Percentiles rank a stretch among this genome's conserved stretches.
Conservation (phyloP, 2,888 invertebrate species). For the Zelleria hepariella region DNA sequence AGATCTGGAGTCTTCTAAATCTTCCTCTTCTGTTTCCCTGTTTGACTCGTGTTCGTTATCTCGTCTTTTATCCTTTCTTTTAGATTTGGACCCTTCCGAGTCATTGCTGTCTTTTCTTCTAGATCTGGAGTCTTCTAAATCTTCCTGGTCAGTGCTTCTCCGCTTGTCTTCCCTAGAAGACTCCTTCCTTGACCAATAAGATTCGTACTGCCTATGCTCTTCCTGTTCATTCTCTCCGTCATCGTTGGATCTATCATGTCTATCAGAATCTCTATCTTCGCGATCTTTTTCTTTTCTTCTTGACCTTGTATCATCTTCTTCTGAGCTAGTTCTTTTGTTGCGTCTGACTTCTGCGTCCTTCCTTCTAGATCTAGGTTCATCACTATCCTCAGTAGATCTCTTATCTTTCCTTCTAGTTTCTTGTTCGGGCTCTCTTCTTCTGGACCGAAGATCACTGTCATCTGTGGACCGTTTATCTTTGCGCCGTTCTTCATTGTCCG, state of each 20-base stretch:
- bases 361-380: conserved; percentile 8
- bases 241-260: neutral
- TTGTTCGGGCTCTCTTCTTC: conserved; percentile 6
- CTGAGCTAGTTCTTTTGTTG: no score
- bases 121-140: conserved; percentile 2
- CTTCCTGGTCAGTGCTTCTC: conserved; percentile 11
- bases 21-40: conserved; percentile 1
- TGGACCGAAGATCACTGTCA: conserved; percentile 11
- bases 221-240: no score
- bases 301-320: no score
- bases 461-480: neutral
- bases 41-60: conserved; percentile 10
- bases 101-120: conserved; percentile 11
- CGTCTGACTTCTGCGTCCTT: conserved; percentile 13
- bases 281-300: neutral
- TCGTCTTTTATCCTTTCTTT: conserved; percentile 9
- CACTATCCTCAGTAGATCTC: neutral
- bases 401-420: conserved; percentile 6
- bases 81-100: no score
- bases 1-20: conserved; percentile 2
- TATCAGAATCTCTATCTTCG: neutral
- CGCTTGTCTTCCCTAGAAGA: conserved; percentile 2
- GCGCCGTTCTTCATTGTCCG: neutral
- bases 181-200: conserved; percentile 5
- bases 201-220: neutral